A percentile compares a stretch with the other conserved stretches of the same genome.
Conservation (phyloP, 1,140 invertebrate genomes). For the Caenorhabditis remanei region DNA sequence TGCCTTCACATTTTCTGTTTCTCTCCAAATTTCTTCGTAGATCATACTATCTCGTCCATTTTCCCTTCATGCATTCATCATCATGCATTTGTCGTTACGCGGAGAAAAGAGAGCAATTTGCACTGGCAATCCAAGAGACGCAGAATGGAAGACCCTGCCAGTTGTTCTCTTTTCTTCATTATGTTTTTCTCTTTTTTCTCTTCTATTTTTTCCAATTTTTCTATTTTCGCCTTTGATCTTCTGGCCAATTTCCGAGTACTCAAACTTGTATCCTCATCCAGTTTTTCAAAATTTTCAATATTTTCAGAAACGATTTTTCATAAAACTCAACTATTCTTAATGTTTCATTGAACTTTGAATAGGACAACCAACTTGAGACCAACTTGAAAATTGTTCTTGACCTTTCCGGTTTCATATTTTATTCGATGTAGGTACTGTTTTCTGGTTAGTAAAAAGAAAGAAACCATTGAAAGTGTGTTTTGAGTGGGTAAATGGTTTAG, state of each 20-base stretch:
- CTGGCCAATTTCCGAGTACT: constrained; percentile 3
- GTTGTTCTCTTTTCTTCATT: constrained; percentile 25
- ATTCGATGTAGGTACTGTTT: background rate
- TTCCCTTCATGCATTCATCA: constrained; percentile 8
- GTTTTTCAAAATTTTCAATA: background rate
- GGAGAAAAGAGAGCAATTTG: background rate
- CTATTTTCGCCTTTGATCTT: constrained; percentile 39
- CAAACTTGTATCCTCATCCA: background rate
- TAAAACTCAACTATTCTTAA: background rate
- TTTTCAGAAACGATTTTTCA: background rate
- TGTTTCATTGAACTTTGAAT: constrained; percentile 25
- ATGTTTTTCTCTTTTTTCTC: constrained; percentile 37
- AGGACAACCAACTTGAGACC: background rate
- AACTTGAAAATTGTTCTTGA: background rate
- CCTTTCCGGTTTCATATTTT: background rate
- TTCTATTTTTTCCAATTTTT: background rate
- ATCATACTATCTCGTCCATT: background rate
- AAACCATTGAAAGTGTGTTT: background rate
- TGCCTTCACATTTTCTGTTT: background rate
- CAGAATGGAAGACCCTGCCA: background rate
- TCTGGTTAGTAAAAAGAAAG: background rate
- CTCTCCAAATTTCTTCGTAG: background rate
- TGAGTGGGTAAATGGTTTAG: constrained; percentile 28
- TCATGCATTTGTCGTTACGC: constrained; percentile 31
- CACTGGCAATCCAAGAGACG: background rate